Percentiles rank a stretch among this genome's conserved stretches.
These are phyloP conservation scores for Lamprologus lemairii DNA, from an alignment of 2,113 vertebrate genomes.

Conservation along the genomic window DNA sequence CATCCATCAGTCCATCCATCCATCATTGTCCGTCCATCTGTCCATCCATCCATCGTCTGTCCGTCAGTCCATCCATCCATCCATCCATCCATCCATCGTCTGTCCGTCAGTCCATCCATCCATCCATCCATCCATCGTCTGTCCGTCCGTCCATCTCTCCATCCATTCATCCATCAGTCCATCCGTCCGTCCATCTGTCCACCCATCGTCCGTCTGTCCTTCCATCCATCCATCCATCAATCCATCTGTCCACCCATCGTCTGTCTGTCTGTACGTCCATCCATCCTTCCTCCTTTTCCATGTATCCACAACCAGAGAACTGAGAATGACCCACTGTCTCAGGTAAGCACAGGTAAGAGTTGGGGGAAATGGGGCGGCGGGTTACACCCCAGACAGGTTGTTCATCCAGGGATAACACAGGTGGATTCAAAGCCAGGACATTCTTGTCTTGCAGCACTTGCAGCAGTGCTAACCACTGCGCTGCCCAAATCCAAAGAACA, in stretches of 20 bases:
- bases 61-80: too few relatives aligned
- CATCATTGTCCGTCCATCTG: too few relatives aligned
- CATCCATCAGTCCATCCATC: too few relatives aligned
- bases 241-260: fast-evolving
- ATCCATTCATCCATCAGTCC: fast-evolving
- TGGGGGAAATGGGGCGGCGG: background rate
- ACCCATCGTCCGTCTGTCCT: fast-evolving
- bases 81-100: too few relatives aligned
- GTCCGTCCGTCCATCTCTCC: fast-evolving
- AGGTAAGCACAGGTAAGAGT: background rate
- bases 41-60: too few relatives aligned
- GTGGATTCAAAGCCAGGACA: background rate
- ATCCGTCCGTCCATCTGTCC: fast-evolving
- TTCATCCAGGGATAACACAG: background rate
- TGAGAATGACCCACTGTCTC: background rate
- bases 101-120: fast-evolving
- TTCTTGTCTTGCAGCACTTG: background rate
- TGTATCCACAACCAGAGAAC: background rate
- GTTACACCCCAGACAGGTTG: background rate
- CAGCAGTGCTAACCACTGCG: background rate
- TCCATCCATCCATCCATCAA: fast-evolving
- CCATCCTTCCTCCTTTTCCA: background rate
- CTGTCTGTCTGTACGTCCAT: fast-evolving
- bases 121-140: fast-evolving
- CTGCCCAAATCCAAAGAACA: background rate